Base-by-base conservation (phyloP, 2,797 vertebrate genomes). In the Botia kubotai region DNA sequence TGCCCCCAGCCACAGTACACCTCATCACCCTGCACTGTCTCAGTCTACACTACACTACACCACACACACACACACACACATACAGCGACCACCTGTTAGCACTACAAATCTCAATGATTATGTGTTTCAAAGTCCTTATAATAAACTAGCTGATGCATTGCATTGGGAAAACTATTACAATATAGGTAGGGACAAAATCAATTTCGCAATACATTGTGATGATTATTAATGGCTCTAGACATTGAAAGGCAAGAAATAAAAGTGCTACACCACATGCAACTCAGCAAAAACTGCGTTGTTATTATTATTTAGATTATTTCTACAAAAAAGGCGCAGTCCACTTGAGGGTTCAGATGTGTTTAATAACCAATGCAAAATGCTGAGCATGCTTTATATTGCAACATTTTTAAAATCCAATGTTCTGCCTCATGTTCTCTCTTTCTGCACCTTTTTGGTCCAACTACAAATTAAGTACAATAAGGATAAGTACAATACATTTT, bases 61-160 rank as follows among this genome's bases (percentile, higher is more conserved):
- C 33, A 36, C 4, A 36, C 33, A 87, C 85, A 87, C 68, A 67
- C 17, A 71, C 23, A 70, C 46, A 48, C 16, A 48, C 16, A 71
- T 83, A 89, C 88, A 90, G 16, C 3, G 36, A 17, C 60, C 21
- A 60, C 21, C 21, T 26, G 36, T 26, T 46, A 2, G 16, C 52
- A 13, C 13, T 14, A 39, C 17, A 55, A 21, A 19, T 17, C 13
- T 60, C 4, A 17, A 23, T 23, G 14, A 16, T 60, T 17, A 19
- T 57, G 36, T 33, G 55, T 6, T 55, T 26, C 21, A 19, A 19
- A 48, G 43, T 17, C 19, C 50, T 50, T 4, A 46, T 23, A 21
- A 16, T 48, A 39, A 3, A 39, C 50, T 46, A 43, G 55, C 55
- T 48, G 19, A 23, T 21, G 23, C 58, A 29, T 2, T 12, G 13